Evolutionary conservation across 2,113 vertebrate genomes (phyloP), one percentile per base, ranked within the genome.

Genomic region (Takifugu bimaculatus): DNA sequence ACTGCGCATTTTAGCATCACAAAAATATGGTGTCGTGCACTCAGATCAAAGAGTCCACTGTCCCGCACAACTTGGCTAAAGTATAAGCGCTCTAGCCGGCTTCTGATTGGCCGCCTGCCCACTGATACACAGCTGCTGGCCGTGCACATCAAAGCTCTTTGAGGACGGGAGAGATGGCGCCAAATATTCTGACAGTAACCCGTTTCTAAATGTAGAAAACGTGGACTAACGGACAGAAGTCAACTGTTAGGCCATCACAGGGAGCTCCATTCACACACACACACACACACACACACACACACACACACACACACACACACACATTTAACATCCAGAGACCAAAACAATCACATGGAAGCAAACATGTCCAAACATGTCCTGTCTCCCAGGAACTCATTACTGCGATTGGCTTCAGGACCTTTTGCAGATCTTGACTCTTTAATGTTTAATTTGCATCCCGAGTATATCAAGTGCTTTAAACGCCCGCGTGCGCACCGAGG

Each of bases 311-410:
- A 32, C 58, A 60, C 27, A 56, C 35, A 49, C 26, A 43, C 49
- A 56, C 35, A 26, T 4, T 6, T 44, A 29, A 61, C 13, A 26
- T 4, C 50, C 61, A 25, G 13, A 39, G 2, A n/a, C 42, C 54
- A 57, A 60, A 44, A 25, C 13, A 62, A 55, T 63, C 13, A n/a
- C 27, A 70, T 50, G 27, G 59, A 67, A 62, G 57, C 7, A 71
- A 56, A 62, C 52, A 60, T 55, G 39, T 60, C 43, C 9, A 49
- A 62, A 68, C 56, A 29, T 43, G 58, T 14, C 2, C 29, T 51
- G 43, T 81, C 80, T 77, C 78, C 55, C 3, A 68, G 79, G 82
- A 79, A 28, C 78, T 85, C 77, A 86, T 86, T 85, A 83, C 61
- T 54, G 56, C 61, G 77, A 80, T 68, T 77, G 80, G 69, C 76